phyloP scores from a whole-genome alignment of 2,113 vertebrate genomes.

The Lipophrys pholis region DNA sequence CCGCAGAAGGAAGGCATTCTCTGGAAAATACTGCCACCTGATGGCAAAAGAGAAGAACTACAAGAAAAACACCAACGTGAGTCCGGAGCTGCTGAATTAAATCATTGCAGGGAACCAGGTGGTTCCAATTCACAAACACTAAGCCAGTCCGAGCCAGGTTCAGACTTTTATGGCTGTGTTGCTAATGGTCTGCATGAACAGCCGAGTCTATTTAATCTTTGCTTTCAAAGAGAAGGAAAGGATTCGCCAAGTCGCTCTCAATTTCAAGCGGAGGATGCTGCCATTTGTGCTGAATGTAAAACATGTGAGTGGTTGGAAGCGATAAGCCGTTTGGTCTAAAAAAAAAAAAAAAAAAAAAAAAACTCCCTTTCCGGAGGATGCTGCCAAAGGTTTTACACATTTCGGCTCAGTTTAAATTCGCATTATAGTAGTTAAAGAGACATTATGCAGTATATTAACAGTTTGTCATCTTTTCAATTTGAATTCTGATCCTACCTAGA shows the following conservation, averaged over 20 bases:
- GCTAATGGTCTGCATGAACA: conserved; percentile 47
- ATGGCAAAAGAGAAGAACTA: conserved; percentile 24
- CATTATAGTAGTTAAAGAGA: neutral
- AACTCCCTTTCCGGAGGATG: neutral
- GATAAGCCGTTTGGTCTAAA: neutral
- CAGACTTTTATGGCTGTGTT: conserved; percentile 46
- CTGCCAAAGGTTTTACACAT: neutral
- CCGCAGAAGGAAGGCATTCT: neutral
- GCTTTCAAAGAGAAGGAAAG: conserved; percentile 44
- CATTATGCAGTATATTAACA: neutral
- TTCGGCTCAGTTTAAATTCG: neutral
- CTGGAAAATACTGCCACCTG: conserved; percentile 68
- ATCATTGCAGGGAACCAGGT: conserved; percentile 46
- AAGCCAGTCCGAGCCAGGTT: conserved; percentile 37
- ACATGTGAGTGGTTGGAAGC: conserved; percentile 8
- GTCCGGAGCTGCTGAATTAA: conserved; percentile 35
- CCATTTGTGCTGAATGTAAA: conserved; percentile 24
- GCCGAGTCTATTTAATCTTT: conserved; percentile 17
- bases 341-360: too few relatives aligned
- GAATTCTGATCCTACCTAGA: neutral
- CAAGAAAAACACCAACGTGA: neutral
- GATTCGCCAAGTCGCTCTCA: conserved; percentile 21
- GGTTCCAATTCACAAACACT: conserved; percentile 66
- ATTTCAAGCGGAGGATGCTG: conserved; percentile 15
- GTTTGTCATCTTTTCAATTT: neutral